Evolutionary conservation across 2,888 invertebrate species (phyloP).

Genomic region (Epistrophe eligans): DNA sequence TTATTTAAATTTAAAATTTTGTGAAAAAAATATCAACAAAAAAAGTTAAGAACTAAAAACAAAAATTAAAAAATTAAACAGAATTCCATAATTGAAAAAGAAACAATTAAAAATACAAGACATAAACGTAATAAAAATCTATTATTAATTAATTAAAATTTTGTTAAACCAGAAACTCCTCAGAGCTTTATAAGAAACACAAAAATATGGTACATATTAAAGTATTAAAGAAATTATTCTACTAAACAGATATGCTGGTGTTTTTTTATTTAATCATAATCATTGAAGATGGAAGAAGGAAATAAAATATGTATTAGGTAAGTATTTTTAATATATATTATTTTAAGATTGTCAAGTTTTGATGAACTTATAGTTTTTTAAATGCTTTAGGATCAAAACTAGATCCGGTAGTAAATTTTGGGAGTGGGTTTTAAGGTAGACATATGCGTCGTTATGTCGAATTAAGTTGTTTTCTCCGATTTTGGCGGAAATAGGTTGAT

Average conservation of each 20-base stretch:
- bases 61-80: conserved; percentile 46
- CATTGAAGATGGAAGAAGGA: not conserved
- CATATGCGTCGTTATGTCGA: no score
- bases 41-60: conserved; percentile 48
- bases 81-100: conserved; percentile 34
- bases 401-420: no score
- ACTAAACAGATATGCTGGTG: conserved; percentile 49
- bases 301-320: not conserved
- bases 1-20: conserved; percentile 34
- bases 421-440: no score
- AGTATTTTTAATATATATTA: not conserved
- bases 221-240: conserved; percentile 74
- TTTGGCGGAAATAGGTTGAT: no score
- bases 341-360: no score
- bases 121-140: conserved; percentile 51
- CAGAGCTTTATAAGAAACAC: conserved; percentile 75
- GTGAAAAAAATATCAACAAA: conserved; percentile 14
- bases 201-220: conserved; percentile 70
- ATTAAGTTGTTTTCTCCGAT: no score
- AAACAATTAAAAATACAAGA: conserved; percentile 47
- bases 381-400: no score
- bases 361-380: no score
- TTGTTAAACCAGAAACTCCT: conserved; percentile 74
- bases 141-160: conserved; percentile 63
- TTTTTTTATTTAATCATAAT: conserved; percentile 5